Evolutionary conservation across 1,140 invertebrate genomes (phyloP), one percentile per base, ranked within the genome.

Genomic region (Drosophila prosaltans): DNA sequence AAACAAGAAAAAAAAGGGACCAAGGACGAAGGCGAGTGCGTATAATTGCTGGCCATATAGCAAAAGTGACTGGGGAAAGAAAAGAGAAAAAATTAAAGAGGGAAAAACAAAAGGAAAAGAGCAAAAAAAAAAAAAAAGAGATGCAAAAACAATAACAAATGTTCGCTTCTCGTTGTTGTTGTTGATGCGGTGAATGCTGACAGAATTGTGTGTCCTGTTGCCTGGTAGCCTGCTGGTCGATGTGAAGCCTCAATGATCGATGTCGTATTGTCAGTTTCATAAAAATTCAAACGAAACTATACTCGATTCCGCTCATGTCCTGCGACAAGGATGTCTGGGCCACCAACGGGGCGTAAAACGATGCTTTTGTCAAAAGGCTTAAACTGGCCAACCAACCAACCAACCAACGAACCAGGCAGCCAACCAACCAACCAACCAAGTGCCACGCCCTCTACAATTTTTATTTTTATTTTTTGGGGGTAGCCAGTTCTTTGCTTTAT

Each of bases 261-360:
- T 88, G 83, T 88, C 83, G 83, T 88, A 88, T 88, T 88, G 83
- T 88, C 83, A 88, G 83, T 88, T 88, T 88, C 83, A 88, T 88
- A 88, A 88, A 88, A 88, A 88, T 89, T 78, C 83, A 88, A 88
- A 89, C 78, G 45, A 51, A 51, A 51, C 21, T 8, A 8, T 26
- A 9, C 3, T 3, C 41, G 21, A 8, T 24, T 2, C 8, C 39
- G 10, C 10, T 26, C 2, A 30, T 48, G 69, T 10, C 21, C 39
- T 36, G 32, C 32, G 11, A 71, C 45, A 62, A 57, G 43, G 48
- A 40, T 36, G 45, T 64, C 58, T n/a, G 43, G 72, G 69, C 54
- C 71, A 68, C 73, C 80, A 78, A 88, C 80, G 69, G 82, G 80
- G 85, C 77, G 80, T 76, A 80, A 89, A 88, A 89, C 45, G 45